phyloP scores from a whole-genome alignment of 2,888 invertebrate genomes.

The Drosophila nigritarsus region DNA sequence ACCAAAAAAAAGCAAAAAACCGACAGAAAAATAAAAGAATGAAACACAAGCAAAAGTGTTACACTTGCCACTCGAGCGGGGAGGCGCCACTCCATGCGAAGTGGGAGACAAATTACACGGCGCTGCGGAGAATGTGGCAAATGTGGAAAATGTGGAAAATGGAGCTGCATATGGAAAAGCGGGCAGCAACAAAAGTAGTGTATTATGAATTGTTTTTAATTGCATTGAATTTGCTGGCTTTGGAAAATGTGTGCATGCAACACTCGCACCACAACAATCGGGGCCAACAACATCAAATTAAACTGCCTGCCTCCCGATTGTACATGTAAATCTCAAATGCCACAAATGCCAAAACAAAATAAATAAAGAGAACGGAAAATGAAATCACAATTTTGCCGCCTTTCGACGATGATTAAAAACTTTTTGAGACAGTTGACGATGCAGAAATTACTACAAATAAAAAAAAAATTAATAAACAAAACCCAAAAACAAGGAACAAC shows the following conservation, averaged over 20 bases:
- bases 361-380: neutral
- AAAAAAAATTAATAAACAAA: conserved; percentile 13
- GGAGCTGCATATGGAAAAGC: conserved; percentile 49
- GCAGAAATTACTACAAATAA: conserved; percentile 51
- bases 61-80: conserved; percentile 16
- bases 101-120: conserved; percentile 42
- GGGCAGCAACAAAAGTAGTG: conserved; percentile 8
- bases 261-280: conserved; percentile 47
- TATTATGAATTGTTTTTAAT: conserved; percentile 77
- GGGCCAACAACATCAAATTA: conserved; percentile 49
- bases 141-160: conserved; percentile 2
- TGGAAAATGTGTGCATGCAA: conserved; percentile 32
- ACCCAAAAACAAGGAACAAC: conserved; percentile 9
- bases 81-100: neutral
- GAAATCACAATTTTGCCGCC: conserved; percentile 40
- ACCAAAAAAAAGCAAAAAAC: conserved; percentile 24
- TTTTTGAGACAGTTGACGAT: conserved; percentile 72
- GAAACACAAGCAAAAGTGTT: conserved; percentile 49
- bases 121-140: neutral
- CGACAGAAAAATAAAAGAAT: neutral
- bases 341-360: conserved; percentile 30
- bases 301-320: conserved; percentile 22
- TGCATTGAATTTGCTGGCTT: conserved; percentile 65
- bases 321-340: conserved; percentile 52
- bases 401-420: conserved; percentile 73